These are phyloP conservation scores for Spermophilus dauricus DNA, from an alignment of 2,113 vertebrate genomes.

Conservation along the genomic window DNA sequence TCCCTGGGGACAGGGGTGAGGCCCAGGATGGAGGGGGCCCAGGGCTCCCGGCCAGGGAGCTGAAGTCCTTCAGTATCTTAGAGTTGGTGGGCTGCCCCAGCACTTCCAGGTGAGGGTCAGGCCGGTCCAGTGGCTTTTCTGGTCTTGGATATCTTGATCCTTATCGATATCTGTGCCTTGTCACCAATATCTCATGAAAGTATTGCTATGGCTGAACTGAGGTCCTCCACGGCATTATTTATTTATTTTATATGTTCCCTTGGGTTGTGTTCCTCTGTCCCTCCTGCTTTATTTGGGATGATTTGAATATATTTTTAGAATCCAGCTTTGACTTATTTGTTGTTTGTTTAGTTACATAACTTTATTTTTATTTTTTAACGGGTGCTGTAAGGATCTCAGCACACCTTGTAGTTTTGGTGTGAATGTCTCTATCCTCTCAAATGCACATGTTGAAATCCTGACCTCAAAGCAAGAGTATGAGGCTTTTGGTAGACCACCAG, in stretches of 20 bases:
- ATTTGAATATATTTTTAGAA: not conserved
- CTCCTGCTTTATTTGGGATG: not conserved
- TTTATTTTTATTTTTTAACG: not conserved
- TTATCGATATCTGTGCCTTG: not conserved
- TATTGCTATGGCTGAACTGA: not conserved
- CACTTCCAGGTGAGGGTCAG: not conserved
- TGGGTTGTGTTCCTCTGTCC: not conserved
- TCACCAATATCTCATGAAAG: not conserved
- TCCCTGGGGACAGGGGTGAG: fast-evolving
- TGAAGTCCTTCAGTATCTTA: too few species aligned
- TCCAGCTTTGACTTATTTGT: not conserved
- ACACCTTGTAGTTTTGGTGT: not conserved
- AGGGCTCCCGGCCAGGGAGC: not conserved
- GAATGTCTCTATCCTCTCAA: not conserved
- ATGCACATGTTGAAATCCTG: not conserved
- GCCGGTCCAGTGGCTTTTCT: not conserved
- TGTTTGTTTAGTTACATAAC: not conserved
- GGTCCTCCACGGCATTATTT: not conserved
- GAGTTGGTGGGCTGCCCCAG: not conserved
- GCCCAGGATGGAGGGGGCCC: not conserved
- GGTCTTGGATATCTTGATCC: not conserved
- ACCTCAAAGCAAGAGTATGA: not conserved
- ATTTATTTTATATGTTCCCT: not conserved
- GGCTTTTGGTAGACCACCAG: too few species aligned
- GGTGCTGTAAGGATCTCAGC: not conserved